Base-by-base conservation (phyloP, 2,113 vertebrate genomes). In the Myrmecophaga tridactyla region DNA sequence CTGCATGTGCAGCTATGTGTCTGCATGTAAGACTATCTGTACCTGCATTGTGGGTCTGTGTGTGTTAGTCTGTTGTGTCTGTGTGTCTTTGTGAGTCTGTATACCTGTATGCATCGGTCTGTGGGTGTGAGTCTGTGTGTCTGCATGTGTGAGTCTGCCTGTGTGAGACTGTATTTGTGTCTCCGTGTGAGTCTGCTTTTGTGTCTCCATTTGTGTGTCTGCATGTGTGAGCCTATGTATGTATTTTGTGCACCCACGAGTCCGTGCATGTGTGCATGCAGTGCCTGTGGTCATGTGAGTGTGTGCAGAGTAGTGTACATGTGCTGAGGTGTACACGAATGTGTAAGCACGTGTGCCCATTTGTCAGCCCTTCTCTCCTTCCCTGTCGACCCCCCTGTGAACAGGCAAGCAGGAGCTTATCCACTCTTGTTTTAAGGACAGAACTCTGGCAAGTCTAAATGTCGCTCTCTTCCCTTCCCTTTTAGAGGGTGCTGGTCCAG, bases 401-500 rank as follows among this genome's bases (percentile, higher is more conserved):
- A 20, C 1, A n/a, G 67, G 8, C 65, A 5, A 1, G 69, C 25
- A 0, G 25, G 39, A 14, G 25, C 34, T 15, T 11, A 21, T 78
- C 3, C 18, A 7, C 80, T 46, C n/a, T 41, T 67, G 46, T 46
- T 48, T 46, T 5, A 31, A 25, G 77, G 58, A 18, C 86, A 53
- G 31, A 75, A 9, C 20, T 51, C 51, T 31, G 63, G 48, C 18
- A 39, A 51, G 27, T 73, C 72, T 83, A 29, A 98, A 53, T 31
- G 3, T 63, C 13, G 90, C 14, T 85, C 81, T 48, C 43, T 91
- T 0, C 94, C 0, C 90, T 87, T 96, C 93, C 67, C 43, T 98
- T 98, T 41, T 98, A 99, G 99, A 99, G 99, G 97, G 99, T 99
- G 98, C 98, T 99, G 99, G 99, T 99, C 97, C 99, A 99, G 96